Evolutionary conservation across 2,888 invertebrate species (phyloP).

Genomic region (Esperia sulphurella): DNA sequence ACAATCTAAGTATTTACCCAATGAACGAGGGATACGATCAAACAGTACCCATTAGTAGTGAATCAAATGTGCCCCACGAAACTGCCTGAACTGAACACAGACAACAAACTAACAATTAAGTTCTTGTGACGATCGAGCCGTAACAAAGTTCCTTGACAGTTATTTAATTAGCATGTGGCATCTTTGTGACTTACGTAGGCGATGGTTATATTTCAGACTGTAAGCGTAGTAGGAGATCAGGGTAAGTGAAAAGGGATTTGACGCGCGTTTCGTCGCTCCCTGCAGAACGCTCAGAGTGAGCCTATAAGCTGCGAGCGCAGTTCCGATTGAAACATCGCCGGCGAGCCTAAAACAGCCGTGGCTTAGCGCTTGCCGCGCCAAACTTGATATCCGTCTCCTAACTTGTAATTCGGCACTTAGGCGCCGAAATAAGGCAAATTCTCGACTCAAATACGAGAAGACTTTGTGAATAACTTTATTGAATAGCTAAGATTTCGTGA

Average conservation of each 20-base stretch:
- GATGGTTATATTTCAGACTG: conserved; percentile 19
- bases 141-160: conserved; percentile 18
- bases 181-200: conserved; percentile 12
- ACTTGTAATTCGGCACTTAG: conserved; percentile 70
- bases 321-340: conserved; percentile 66
- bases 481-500: conserved; percentile 25
- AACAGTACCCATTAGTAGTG: conserved; percentile 22
- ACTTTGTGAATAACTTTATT: conserved; percentile 42
- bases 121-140: conserved; percentile 8
- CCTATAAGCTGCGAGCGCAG: conserved; percentile 62
- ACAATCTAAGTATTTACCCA: conserved; percentile 38
- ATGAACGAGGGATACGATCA: conserved; percentile 33
- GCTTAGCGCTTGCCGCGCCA: conserved; percentile 67
- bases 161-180: conserved; percentile 37
- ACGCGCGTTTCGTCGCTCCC: conserved; percentile 60
- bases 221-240: conserved; percentile 34
- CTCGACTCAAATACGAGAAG: conserved; percentile 43
- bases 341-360: conserved; percentile 59
- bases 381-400: conserved; percentile 65
- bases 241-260: conserved; percentile 65
- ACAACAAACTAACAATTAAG: conserved; percentile 12
- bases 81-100: conserved; percentile 16
- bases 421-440: conserved; percentile 73
- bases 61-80: conserved; percentile 23
- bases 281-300: conserved; percentile 38